Conservation (phyloP, 2,888 invertebrate species). For the Theristus sp. region DNA sequence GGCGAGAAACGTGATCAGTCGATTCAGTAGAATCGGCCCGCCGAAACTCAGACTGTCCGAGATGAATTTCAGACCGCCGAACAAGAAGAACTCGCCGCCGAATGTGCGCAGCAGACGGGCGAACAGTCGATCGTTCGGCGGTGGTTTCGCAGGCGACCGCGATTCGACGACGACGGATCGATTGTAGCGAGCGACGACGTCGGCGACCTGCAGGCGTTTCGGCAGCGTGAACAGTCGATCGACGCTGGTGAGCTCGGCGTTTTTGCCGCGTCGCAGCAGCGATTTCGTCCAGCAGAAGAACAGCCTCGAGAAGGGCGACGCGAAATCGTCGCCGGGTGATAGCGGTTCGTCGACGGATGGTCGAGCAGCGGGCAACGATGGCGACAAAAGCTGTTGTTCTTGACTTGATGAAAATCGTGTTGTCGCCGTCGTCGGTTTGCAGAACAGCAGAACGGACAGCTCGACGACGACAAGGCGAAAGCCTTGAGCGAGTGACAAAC, state of each 20-base stretch:
- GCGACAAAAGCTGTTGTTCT: too few relatives aligned
- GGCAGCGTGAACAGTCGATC: constrained; percentile 71
- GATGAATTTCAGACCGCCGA: constrained; percentile 60
- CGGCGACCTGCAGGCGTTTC: constrained; percentile 42
- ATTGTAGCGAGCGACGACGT: constrained; percentile 33
- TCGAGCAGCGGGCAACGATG: too few relatives aligned
- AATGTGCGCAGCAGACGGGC: constrained; percentile 48
- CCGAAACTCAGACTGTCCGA: constrained; percentile 68
- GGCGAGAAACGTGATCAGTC: constrained; percentile 57
- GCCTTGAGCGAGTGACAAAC: too few relatives aligned
- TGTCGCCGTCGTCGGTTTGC: too few relatives aligned
- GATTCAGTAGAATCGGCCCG: constrained; percentile 67
- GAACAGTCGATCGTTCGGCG: constrained; percentile 38
- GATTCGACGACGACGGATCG: not conserved
- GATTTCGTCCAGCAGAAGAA: constrained; percentile 21
- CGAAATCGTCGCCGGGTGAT: constrained; percentile 8
- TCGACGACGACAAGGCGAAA: too few relatives aligned
- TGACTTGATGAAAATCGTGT: too few relatives aligned
- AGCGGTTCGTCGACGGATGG: too few relatives aligned
- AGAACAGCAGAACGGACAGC: too few relatives aligned
- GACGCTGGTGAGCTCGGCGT: constrained; percentile 48
- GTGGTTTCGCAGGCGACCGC: too few relatives aligned
- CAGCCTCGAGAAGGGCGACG: constrained; percentile 12
- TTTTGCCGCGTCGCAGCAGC: constrained; percentile 47
- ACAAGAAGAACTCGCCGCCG: constrained; percentile 59